These are phyloP conservation scores for Harpalus rubripes DNA, from an alignment of 2,888 invertebrate genomes.

Conservation along the genomic window DNA sequence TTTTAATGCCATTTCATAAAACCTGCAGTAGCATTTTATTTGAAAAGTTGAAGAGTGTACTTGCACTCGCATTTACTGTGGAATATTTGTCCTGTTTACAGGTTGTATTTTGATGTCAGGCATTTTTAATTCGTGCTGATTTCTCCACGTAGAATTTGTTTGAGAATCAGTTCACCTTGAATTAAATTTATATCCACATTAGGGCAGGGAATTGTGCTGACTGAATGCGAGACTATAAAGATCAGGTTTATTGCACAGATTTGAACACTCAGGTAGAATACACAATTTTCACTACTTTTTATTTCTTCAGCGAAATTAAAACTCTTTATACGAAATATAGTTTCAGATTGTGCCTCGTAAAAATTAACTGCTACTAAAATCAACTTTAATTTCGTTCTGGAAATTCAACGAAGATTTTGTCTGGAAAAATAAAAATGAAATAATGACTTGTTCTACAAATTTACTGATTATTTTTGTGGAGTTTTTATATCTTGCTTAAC, in stretches of 20 bases:
- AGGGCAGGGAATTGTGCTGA: slow-evolving; percentile 40
- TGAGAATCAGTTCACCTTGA: slow-evolving; percentile 52
- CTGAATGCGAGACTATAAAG: slow-evolving; percentile 44
- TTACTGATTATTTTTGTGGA: not conserved
- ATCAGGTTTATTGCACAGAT: slow-evolving; percentile 51
- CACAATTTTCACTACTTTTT: slow-evolving; percentile 37
- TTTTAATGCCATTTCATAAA: not conserved
- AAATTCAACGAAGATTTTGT: slow-evolving; percentile 3
- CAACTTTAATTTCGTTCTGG: slow-evolving; percentile 34
- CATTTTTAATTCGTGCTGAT: slow-evolving; percentile 32
- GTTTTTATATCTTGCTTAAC: not conserved
- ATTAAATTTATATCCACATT: slow-evolving; percentile 52
- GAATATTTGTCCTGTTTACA: slow-evolving; percentile 3
- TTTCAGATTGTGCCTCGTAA: slow-evolving; percentile 32
- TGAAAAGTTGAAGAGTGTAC: not conserved
- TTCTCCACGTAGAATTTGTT: slow-evolving; percentile 32
- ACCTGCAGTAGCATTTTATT: not conserved
- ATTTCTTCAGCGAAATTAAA: slow-evolving; percentile 41
- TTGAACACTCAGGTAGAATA: slow-evolving; percentile 52
- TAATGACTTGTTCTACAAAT: not conserved
- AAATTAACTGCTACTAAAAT: slow-evolving; percentile 31
- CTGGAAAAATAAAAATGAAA: not conserved
- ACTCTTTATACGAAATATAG: slow-evolving; percentile 29
- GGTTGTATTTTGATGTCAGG: slow-evolving; percentile 21
- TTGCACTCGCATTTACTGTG: not conserved